Percentiles rank a stretch among this genome's conserved stretches.
phyloP scores from a whole-genome alignment of 2,888 invertebrate species.

The Neuroscelio doddi region DNA sequence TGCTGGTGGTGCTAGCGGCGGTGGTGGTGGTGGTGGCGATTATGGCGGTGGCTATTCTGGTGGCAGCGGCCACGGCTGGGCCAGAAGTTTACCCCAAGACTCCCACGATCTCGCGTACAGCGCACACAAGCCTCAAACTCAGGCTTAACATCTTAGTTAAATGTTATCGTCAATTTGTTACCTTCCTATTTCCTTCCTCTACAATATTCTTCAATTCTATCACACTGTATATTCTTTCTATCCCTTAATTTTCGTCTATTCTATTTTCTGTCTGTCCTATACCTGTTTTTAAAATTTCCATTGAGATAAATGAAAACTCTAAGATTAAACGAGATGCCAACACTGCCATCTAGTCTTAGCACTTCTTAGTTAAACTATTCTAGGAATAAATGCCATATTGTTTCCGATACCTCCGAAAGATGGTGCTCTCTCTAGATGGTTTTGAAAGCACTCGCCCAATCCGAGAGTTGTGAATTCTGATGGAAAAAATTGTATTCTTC shows the following conservation, averaged over 20 bases:
- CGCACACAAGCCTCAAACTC: conserved; percentile 80
- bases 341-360: conserved; percentile 10
- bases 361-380: not conserved
- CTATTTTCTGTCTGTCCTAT: conserved; percentile 10
- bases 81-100: conserved; percentile 74
- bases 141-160: conserved; percentile 53
- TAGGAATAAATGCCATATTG: no score
- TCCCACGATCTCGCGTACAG: conserved; percentile 86
- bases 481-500: conserved; percentile 36
- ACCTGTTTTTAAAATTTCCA: conserved; percentile 7
- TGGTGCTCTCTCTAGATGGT: not conserved
- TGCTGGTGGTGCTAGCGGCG: conserved; percentile 75
- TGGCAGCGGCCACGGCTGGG: conserved; percentile 78
- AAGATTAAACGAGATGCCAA: no score
- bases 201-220: conserved; percentile 23
- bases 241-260: conserved; percentile 9
- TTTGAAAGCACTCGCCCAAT: not conserved
- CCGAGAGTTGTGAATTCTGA: conserved; percentile 6
- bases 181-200: conserved; percentile 23
- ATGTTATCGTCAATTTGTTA: conserved; percentile 42
- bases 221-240: conserved; percentile 5
- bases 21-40: conserved; percentile 74
- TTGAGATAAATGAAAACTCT: no score
- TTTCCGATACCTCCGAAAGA: no score
- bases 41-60: conserved; percentile 78